Evolutionary conservation across 1,140 invertebrate species (phyloP), one percentile per base, ranked within the genome.

Genomic region (Drosophila sp.): DNA sequence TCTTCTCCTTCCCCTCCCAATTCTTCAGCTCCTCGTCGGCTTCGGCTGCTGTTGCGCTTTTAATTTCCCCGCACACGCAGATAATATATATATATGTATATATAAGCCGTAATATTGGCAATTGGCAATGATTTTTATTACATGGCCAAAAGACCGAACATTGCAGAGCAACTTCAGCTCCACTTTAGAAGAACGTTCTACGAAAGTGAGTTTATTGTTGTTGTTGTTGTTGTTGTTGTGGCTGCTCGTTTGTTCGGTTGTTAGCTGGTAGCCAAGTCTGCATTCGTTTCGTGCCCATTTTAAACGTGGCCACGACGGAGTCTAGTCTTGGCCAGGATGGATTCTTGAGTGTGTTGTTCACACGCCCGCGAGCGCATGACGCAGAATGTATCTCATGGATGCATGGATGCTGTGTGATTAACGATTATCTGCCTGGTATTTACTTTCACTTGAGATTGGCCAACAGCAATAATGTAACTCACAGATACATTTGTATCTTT

Each of bases 81-180:
- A 53, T 87, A 87, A 86, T 87, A 86, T 86, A 71, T 80, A 74
- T 74, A 77, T 83, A 79, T 80, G 87, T 87, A 86, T 86, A 71
- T 80, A 74, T 74, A 77, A 89, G 84, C 84, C 83, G 80, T 89
- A 89, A 89, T 89, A 89, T 89, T 75, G 83, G 79, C 83, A 89
- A 89, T 89, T 83, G 83, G 69, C 83, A 89, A 89, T 89, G 83
- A 89, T 89, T 89, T 89, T 89, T 89, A 89, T 89, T 89, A 89
- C 83, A 76, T 72, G 67, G 65, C 48, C 58, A 32, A 21, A 41
- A 53, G 38, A 36, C 25, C 18, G 34, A 27, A 27, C 14, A 25
- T 9, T 48, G 36, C 9, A 18, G 46, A 38, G 46, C 27, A 46
- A 25, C 41, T 38, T 43, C 40, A n/a, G 73, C 32, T 43, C 7